phyloP scores from a whole-genome alignment of 1,140 invertebrate species.

The Streblospio benedicti region DNA sequence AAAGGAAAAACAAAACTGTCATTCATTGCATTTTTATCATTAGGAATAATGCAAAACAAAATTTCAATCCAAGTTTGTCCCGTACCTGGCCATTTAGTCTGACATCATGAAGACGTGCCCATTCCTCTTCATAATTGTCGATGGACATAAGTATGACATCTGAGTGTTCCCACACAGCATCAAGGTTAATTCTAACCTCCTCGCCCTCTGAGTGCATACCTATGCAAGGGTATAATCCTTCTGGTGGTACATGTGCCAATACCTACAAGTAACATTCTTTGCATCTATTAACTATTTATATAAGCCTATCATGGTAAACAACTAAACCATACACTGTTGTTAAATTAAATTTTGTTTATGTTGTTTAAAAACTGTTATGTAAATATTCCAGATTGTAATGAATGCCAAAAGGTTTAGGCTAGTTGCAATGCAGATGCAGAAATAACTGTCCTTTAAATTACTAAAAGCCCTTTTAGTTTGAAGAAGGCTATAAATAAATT shows the following conservation, averaged over 20 bases:
- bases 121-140: conserved; percentile 53
- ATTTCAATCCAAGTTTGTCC: too few species aligned
- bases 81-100: conserved; percentile 51
- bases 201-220: conserved; percentile 48
- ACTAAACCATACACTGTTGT: neutral
- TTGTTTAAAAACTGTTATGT: too few species aligned
- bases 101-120: conserved; percentile 52
- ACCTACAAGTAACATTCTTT: conserved; percentile 16
- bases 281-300: neutral
- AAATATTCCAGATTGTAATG: too few species aligned
- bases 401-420: too few species aligned
- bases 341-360: too few species aligned
- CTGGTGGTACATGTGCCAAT: conserved; percentile 29
- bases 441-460: too few species aligned
- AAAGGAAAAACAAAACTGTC: too few species aligned
- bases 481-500: too few species aligned
- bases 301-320: neutral
- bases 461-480: too few species aligned
- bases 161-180: conserved; percentile 44
- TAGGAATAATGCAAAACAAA: too few species aligned
- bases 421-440: too few species aligned
- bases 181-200: conserved; percentile 41
- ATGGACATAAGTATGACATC: conserved; percentile 52
- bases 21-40: too few species aligned
- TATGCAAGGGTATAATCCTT: conserved; percentile 46